Percentiles rank a stretch among this genome's conserved stretches.
Evolutionary conservation across 2,888 invertebrate genomes (phyloP).

Genomic region (Melinaea menophilus): DNA sequence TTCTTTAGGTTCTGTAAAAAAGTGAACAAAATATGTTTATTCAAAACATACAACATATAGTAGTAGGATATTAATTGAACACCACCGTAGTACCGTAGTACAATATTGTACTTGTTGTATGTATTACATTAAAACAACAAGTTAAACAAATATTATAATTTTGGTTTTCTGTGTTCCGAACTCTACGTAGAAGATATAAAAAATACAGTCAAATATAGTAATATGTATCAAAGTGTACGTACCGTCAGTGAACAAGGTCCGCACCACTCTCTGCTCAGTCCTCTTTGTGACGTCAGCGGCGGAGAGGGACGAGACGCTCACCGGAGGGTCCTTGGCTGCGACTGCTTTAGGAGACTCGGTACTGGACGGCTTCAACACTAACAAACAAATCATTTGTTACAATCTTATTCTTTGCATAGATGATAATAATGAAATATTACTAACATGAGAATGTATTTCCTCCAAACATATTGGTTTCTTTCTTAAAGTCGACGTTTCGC

Average conservation of each 20-base stretch:
- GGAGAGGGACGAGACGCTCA: constrained; percentile 45
- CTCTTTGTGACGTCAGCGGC: constrained; percentile 39
- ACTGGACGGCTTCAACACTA: constrained; percentile 33
- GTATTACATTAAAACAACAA: too few species aligned
- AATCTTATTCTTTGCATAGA: too few species aligned
- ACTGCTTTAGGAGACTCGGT: constrained; percentile 43
- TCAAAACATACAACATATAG: too few species aligned
- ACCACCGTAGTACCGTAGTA: too few species aligned
- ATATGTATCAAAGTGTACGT: constrained; percentile 11
- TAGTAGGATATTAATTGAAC: too few species aligned
- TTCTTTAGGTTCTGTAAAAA: constrained; percentile 41
- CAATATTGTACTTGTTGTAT: too few species aligned
- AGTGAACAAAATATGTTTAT: not conserved
- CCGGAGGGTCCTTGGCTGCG: constrained; percentile 35
- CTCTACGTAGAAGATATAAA: too few species aligned
- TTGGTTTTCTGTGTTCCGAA: too few species aligned
- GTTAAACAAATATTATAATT: too few species aligned
- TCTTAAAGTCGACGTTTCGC: not conserved
- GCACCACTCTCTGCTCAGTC: constrained; percentile 44
- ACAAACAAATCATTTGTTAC: constrained; percentile 14
- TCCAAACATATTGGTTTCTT: constrained; percentile 1
- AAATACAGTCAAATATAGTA: too few species aligned
- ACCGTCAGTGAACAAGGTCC: constrained; percentile 65
- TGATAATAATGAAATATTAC: not conserved
- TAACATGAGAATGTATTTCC: constrained; percentile 1